phyloP scores from a whole-genome alignment of 2,888 invertebrate genomes.

The Hylaea fasciaria region DNA sequence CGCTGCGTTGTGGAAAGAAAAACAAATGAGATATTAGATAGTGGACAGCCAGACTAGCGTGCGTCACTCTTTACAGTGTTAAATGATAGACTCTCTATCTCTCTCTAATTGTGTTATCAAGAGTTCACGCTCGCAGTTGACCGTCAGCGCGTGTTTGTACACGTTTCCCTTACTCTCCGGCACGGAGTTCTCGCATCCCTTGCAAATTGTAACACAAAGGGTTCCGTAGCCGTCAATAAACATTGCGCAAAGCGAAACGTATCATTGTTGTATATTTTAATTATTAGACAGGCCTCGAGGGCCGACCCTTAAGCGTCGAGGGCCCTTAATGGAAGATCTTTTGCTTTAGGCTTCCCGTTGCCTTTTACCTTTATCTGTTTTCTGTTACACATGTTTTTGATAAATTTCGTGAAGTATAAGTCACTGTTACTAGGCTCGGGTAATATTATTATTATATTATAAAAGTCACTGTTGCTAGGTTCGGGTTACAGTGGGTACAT shows the following conservation, averaged over 20 bases:
- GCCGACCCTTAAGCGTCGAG: slow-evolving; percentile 58
- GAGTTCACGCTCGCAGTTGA: slow-evolving; percentile 24
- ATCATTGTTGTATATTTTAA: slow-evolving; percentile 82
- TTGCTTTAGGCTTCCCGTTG: slow-evolving; percentile 50
- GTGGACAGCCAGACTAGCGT: too few species aligned
- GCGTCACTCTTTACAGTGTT: background rate
- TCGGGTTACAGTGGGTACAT: background rate
- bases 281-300: slow-evolving; percentile 70
- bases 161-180: slow-evolving; percentile 33
- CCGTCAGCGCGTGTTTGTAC: slow-evolving; percentile 30
- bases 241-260: slow-evolving; percentile 75
- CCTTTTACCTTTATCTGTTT: slow-evolving; percentile 53
- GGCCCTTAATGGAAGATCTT: slow-evolving; percentile 59
- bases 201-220: slow-evolving; percentile 79
- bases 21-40: too few species aligned
- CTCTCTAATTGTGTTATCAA: background rate
- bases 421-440: too few species aligned
- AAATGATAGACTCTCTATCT: background rate
- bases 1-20: too few species aligned
- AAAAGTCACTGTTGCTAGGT: slow-evolving; percentile 10
- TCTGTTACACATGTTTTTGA: slow-evolving; percentile 43
- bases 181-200: slow-evolving; percentile 49
- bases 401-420: slow-evolving; percentile 41
- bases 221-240: slow-evolving; percentile 74
- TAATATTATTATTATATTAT: too few species aligned